Conservation (phyloP, 2,113 vertebrate genomes). For the Xiphophorus hellerii region DNA sequence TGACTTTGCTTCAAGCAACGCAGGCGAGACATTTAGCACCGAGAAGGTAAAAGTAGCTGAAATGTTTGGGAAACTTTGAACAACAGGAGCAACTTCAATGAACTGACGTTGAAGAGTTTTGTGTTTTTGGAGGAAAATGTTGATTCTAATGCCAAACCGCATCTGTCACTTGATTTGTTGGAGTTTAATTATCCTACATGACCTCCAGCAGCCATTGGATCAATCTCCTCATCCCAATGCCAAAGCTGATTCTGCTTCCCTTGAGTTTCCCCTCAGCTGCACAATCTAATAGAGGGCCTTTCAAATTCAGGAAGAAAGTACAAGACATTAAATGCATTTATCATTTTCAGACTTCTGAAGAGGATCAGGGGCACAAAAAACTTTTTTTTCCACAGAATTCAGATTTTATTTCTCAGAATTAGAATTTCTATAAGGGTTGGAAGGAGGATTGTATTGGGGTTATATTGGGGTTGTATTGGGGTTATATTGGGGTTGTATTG, state of each 20-base stretch:
- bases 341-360: too few relatives aligned
- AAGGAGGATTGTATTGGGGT: too few relatives aligned
- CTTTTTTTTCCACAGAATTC: too few relatives aligned
- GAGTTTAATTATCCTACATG: slow-evolving; percentile 18
- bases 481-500: too few relatives aligned
- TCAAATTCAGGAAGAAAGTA: too few relatives aligned
- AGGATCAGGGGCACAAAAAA: too few relatives aligned
- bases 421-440: too few relatives aligned
- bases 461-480: too few relatives aligned
- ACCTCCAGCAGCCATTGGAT: slow-evolving; percentile 5
- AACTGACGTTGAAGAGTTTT: neutral
- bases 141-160: neutral
- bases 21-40: slow-evolving; percentile 22
- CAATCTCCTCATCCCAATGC: slow-evolving; percentile 20
- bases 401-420: too few relatives aligned
- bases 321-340: too few relatives aligned
- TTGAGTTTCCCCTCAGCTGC: slow-evolving; percentile 7
- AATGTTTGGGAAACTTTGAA: slow-evolving; percentile 10
- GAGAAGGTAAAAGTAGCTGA: slow-evolving; percentile 1
- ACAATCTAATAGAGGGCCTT: neutral
- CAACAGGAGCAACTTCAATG: neutral
- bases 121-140: neutral
- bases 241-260: slow-evolving; percentile 33
- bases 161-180: neutral
- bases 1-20: slow-evolving; percentile 27